Evolutionary conservation across 2,888 invertebrate species (phyloP), one percentile per base, ranked within the genome.

Genomic region (Lasioglossum morio): DNA sequence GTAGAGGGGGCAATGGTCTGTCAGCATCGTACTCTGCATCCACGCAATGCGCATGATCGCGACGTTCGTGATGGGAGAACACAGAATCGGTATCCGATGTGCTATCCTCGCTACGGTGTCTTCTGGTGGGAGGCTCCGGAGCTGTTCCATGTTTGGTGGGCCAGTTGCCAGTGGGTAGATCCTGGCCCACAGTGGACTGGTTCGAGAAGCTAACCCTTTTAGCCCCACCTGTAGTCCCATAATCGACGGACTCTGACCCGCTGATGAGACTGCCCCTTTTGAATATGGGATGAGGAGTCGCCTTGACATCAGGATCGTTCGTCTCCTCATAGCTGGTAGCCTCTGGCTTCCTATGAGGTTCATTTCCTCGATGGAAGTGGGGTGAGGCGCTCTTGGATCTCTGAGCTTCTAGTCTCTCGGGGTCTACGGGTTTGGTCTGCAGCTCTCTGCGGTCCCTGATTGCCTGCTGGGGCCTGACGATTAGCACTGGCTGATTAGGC

Each of bases 141-240:
- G 94, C 94, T 85, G 92, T 92, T 0, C 96, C 96, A 84, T 95
- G 96, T 84, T 95, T 96, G 1, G 96, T 96, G 2, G 96, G 96
- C 96, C 96, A 96, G 34, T 91, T 94, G 12, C 93, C 94, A 7
- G 90, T 75, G 3, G 92, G 82, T 34, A 93, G 72, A 0, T 91
- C 91, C 2, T 84, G 89, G 0, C 92, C 92, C 1, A 48, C 48
- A 3, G 91, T 85, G 2, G 91, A 81, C 46, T 94, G 94, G 85
- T 95, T 95, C 4, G 95, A 95, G 88, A 96, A 96, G 88, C 96
- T 96, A 1, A 96, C 96, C 81, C 96, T 95, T 84, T 96, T 96
- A 19, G 95, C 95, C 3, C 94, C 95, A 1, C 94, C 94, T 57
- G 94, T 92, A 16, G 93, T 93, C 5, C 95, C 94, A 73, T 95